phyloP scores from a whole-genome alignment of 2,888 invertebrate genomes.

The Brachylomia viminalis region DNA sequence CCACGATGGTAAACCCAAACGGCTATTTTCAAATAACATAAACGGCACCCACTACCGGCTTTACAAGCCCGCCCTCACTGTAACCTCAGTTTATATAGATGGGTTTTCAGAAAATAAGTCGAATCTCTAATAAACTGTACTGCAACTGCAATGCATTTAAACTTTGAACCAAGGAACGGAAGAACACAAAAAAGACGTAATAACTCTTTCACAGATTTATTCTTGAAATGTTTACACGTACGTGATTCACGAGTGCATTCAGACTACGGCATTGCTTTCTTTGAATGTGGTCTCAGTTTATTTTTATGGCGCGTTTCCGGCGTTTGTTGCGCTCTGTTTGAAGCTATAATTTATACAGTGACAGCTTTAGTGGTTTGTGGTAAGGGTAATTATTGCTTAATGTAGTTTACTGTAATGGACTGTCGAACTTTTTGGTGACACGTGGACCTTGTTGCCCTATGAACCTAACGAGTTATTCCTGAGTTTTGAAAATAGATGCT shows the following conservation, averaged over 20 bases:
- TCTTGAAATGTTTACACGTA: slow-evolving; percentile 58
- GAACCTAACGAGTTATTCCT: not conserved
- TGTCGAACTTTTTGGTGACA: slow-evolving; percentile 8
- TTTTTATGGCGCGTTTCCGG: slow-evolving; percentile 82
- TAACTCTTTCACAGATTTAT: slow-evolving; percentile 46
- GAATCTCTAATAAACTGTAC: not conserved
- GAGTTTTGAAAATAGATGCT: too few species aligned
- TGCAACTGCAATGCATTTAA: not conserved
- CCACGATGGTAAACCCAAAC: not conserved
- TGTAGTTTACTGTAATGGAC: slow-evolving; percentile 30
- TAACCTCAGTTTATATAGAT: not conserved
- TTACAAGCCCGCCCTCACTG: not conserved
- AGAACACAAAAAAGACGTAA: not conserved
- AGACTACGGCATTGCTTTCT: slow-evolving; percentile 69
- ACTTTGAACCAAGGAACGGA: not conserved
- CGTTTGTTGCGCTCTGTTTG: slow-evolving; percentile 74
- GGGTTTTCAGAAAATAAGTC: not conserved
- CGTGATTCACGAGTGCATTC: slow-evolving; percentile 62
- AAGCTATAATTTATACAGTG: slow-evolving; percentile 61
- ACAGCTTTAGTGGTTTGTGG: slow-evolving; percentile 59
- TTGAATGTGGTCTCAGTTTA: slow-evolving; percentile 74
- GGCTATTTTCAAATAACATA: not conserved
- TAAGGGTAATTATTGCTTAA: slow-evolving; percentile 55
- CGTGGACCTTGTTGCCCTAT: not conserved
- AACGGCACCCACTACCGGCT: not conserved